Conservation (phyloP, 2,888 invertebrate species). For the Xanthia icteritia region DNA sequence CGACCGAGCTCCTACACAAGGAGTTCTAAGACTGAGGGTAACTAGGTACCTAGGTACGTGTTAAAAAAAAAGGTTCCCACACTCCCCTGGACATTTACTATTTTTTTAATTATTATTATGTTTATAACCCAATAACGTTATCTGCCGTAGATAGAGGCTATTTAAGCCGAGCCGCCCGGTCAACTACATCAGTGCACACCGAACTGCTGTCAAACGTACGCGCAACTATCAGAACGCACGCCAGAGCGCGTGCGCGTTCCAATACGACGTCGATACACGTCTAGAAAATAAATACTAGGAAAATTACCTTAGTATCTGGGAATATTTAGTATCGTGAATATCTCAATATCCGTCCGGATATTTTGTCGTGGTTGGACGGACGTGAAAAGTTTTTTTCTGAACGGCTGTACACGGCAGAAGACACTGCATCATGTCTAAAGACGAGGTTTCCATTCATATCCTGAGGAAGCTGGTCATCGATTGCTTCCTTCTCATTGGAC, state of each 20-base stretch:
- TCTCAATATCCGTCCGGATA: conserved; percentile 16
- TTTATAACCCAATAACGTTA: conserved; percentile 49
- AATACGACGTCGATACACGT: background rate
- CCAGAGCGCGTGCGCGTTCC: conserved; percentile 31
- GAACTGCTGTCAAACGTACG: conserved; percentile 51
- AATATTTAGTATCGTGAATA: background rate
- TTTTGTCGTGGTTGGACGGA: background rate
- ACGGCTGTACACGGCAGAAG: background rate
- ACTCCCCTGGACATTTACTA: conserved; percentile 2
- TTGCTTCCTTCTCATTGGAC: conserved; percentile 75
- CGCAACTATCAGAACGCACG: conserved; percentile 11
- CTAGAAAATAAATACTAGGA: conserved; percentile 60
- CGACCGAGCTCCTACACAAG: background rate
- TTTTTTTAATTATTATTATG: conserved; percentile 20
- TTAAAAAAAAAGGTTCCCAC: background rate
- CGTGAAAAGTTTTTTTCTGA: conserved; percentile 18
- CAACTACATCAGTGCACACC: conserved; percentile 50
- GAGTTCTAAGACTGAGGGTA: too few species aligned
- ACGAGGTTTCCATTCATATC: conserved; percentile 40
- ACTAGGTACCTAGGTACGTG: background rate
- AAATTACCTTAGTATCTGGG: conserved; percentile 14
- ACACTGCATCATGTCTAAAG: conserved; percentile 38
- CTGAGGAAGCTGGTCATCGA: conserved; percentile 80
- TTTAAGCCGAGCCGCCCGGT: conserved; percentile 44
- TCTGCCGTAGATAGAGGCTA: conserved; percentile 56